Base-by-base conservation (phyloP, 2,113 vertebrate species). In the Laticauda colubrina region DNA sequence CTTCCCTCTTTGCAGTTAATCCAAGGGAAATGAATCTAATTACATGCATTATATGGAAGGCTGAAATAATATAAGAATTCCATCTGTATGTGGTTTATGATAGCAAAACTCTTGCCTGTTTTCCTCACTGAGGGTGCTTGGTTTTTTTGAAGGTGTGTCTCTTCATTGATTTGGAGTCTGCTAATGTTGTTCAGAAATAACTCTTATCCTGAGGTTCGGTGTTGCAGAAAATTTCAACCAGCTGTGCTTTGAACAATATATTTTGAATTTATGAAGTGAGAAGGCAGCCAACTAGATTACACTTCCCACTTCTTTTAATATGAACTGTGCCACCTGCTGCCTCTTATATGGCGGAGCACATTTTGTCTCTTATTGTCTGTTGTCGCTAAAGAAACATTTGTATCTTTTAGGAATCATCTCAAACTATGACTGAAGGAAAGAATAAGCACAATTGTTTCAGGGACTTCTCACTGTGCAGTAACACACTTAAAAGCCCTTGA, bases 321-420 rank as follows among this genome's bases (percentile, higher is more conserved):
- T 26, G 23, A 59, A 85, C 51, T 43, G 55, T 95, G 93, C 95
- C 93, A 92, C 93, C 7, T 56, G n/a, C 39, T 95, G 92, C 75
- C 23, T 24, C 51, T 92, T 92, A 75, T 51, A 95, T 29, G 21
- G 87, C 96, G 91, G 88, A 11, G 26, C n/a, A 88, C 23, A 24
- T 12, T 5, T 90, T 95, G 24, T 21, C 95, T 57, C 95, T 95
- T 94, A 94, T 94, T 92, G 93, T 55, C 93, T 93, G 91, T 93
- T 88, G 91, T 89, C 91, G 94, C 93, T 18, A 75, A 95, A 91
- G 91, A 39, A 81, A 81, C 34, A 1, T 20, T 53, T 94, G 85
- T 92, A 93, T 94, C 93, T 95, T 96, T 95, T 81, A 95, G 92
- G 95, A 97, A 97, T 95, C 23, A 94, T 94, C 93, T 94, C 48